A percentile compares a stretch with the other conserved stretches of the same genome.
These are phyloP conservation scores for Microtus pennsylvanicus DNA, from an alignment of 2,113 vertebrate species.

Conservation along the genomic window DNA sequence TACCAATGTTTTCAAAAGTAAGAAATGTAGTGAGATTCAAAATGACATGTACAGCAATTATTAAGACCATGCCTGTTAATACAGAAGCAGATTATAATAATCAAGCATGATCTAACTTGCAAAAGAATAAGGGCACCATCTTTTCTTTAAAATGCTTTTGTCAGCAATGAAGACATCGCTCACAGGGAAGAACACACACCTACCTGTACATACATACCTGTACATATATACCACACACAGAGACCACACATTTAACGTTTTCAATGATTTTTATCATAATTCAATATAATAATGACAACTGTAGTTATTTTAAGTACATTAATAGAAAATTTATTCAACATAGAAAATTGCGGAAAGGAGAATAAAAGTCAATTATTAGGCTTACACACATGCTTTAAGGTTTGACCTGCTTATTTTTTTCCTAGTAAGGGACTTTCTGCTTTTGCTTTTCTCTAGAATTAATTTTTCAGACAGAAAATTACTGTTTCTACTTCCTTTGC, in stretches of 20 bases:
- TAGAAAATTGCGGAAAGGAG: background rate
- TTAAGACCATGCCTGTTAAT: conserved; percentile 14
- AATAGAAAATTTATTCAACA: background rate
- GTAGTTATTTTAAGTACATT: background rate
- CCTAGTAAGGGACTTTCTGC: background rate
- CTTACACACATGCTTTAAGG: background rate
- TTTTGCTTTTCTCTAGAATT: conserved; percentile 29
- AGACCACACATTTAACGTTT: background rate
- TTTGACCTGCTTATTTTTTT: background rate
- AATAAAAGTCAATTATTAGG: background rate
- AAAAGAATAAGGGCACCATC: background rate
- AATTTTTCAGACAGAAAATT: background rate
- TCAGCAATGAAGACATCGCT: background rate
- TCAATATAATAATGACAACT: background rate
- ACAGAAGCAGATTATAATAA: background rate
- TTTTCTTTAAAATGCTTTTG: background rate
- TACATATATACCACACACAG: background rate
- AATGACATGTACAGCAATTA: background rate
- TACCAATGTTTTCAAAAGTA: background rate
- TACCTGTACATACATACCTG: too few relatives aligned
- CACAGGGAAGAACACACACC: background rate
- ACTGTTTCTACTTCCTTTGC: background rate
- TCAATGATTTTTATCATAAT: background rate
- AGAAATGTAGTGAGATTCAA: conserved; percentile 21
- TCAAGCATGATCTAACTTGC: background rate